Evolutionary conservation across 2,113 vertebrate species (phyloP), one percentile per base, ranked within the genome.

Genomic region (Antigone vipio): DNA sequence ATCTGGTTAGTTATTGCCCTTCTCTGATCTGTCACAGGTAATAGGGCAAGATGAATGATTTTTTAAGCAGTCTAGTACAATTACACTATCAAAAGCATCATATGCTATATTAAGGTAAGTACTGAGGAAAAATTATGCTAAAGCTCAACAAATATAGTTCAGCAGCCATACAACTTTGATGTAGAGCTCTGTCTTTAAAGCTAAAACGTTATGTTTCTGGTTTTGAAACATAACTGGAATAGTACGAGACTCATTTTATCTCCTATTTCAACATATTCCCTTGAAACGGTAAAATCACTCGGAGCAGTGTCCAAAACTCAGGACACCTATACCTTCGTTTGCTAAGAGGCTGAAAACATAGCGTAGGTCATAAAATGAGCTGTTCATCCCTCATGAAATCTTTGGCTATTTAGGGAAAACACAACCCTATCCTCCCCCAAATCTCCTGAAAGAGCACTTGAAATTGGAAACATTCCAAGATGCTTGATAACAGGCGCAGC

Each of bases 1-100:
- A 94, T 90, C 89, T 93, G 79, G 32, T 82, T 94, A 89, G 29
- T 69, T 95, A 63, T 71, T 86, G 47, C 40, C 24, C 26, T 77
- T 82, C 55, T 96, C 93, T 87, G 66, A 75, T 96, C 75, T 90
- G 6, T 29, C 80, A 82, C 30, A 92, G 53, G 27, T 77, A 86
- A 95, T 40, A 78, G 47, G 72, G 53, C 21, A 93, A 67, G 63
- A 78, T 44, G 30, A 80, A 89, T 47, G 8, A 40, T 13, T n/a
- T 60, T 89, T 96, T 68, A 91, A 92, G 27, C 58, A 85, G 15
- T 40, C 32, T 84, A 44, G 26, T 66, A 79, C n/a, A 87, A 45
- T 85, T 68, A 53, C 50, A 47, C 6, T 55, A 38, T 17, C 53
- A 89, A 94, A 93, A 85, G 21, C 42, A 76, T 76, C 30, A 74